phyloP scores from a whole-genome alignment of 2,113 vertebrate species.

The Empidonax traillii region DNA sequence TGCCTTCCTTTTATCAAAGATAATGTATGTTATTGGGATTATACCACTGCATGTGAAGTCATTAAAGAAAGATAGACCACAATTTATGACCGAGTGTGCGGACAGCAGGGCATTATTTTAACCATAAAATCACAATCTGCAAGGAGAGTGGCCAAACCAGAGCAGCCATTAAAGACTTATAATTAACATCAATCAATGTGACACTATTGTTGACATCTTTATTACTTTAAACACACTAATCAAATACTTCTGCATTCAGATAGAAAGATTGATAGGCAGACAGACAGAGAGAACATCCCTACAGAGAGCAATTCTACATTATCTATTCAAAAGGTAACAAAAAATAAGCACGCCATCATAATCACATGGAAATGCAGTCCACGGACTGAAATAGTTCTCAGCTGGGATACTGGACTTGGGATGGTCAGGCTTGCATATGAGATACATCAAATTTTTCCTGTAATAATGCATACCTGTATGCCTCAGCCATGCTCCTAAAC shows the following conservation, averaged over 20 bases:
- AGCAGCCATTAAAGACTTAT: slow-evolving; percentile 73
- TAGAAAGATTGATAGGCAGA: slow-evolving; percentile 70
- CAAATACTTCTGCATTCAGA: slow-evolving; percentile 74
- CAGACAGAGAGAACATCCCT: slow-evolving; percentile 48
- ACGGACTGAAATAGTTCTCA: not conserved
- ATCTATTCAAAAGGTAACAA: slow-evolving; percentile 63
- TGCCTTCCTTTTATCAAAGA: slow-evolving; percentile 68
- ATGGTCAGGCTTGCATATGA: not conserved
- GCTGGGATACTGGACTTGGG: not conserved
- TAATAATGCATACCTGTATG: not conserved
- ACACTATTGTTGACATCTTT: slow-evolving; percentile 77
- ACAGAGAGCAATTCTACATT: slow-evolving; percentile 64
- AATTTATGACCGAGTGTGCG: slow-evolving; percentile 72
- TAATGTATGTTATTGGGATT: slow-evolving; percentile 75
- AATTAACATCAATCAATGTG: slow-evolving; percentile 81
- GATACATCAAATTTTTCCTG: not conserved
- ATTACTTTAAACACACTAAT: slow-evolving; percentile 80
- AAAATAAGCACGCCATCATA: slow-evolving; percentile 24
- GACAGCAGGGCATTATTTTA: slow-evolving; percentile 77
- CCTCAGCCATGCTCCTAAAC: not conserved
- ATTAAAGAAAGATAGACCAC: slow-evolving; percentile 74
- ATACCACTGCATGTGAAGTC: slow-evolving; percentile 60
- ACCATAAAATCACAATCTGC: slow-evolving; percentile 76
- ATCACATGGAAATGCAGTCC: not conserved
- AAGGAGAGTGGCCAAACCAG: slow-evolving; percentile 71